Evolutionary conservation across 1,140 invertebrate genomes (phyloP).

Genomic region (Trichoplusia ni): DNA sequence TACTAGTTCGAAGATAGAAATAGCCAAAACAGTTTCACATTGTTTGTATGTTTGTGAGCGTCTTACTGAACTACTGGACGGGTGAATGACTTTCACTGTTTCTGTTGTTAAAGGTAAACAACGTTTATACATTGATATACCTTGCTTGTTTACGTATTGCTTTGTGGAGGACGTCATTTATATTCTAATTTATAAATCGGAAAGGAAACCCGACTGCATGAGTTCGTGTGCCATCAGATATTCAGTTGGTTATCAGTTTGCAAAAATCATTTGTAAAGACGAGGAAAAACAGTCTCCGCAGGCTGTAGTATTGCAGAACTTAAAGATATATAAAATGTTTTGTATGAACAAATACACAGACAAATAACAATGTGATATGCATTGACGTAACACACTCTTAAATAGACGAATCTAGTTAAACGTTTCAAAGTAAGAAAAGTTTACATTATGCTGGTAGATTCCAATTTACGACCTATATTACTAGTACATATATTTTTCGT

Average conservation of each 20-base stretch:
- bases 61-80: not conserved
- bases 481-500: conserved; percentile 17
- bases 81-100: conserved; percentile 17
- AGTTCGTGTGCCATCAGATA: no score
- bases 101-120: conserved; percentile 15
- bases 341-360: no score
- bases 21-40: conserved; percentile 4
- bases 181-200: no score
- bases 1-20: not conserved
- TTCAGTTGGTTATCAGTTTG: no score
- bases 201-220: no score
- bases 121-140: not conserved
- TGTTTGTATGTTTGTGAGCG: conserved; percentile 14
- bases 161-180: not conserved
- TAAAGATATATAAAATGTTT: no score
- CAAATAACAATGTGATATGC: no score
- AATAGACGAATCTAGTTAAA: no score
- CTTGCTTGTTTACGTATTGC: not conserved
- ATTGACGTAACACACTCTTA: no score
- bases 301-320: no score
- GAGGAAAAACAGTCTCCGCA: no score
- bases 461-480: conserved; percentile 27
- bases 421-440: not conserved
- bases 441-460: not conserved
- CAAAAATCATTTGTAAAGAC: no score